Percentiles rank a stretch among this genome's conserved stretches.
These are phyloP conservation scores for Dorcus parallelipipedus DNA, from an alignment of 2,888 invertebrate genomes.

Conservation along the genomic window DNA sequence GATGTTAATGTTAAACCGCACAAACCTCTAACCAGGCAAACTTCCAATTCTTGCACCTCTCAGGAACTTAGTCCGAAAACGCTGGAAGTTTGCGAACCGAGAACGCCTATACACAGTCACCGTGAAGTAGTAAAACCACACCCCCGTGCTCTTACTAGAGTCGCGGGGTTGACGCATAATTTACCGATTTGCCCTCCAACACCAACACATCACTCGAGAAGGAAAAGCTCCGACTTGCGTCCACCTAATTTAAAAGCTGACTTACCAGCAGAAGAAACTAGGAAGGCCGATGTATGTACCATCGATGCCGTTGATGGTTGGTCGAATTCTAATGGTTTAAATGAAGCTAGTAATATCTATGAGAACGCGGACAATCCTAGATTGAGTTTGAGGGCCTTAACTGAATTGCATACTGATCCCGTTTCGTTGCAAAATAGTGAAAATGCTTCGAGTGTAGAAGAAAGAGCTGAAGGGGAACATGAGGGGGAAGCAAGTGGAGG, in stretches of 20 bases:
- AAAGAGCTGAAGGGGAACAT: conserved; percentile 25
- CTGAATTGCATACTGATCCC: conserved; percentile 54
- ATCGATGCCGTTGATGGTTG: background rate
- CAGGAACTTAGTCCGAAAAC: conserved; percentile 11
- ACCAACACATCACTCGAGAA: conserved; percentile 79
- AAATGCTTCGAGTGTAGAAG: conserved; percentile 28
- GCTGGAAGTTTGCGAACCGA: conserved; percentile 3
- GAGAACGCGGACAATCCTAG: conserved; percentile 42
- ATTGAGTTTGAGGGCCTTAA: conserved; percentile 56
- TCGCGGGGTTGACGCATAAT: conserved; percentile 39
- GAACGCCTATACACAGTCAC: background rate
- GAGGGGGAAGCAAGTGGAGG: conserved; percentile 50
- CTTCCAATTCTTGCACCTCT: conserved; percentile 44
- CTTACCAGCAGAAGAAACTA: conserved; percentile 30
- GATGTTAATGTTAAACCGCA: conserved; percentile 56
- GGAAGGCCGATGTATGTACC: background rate
- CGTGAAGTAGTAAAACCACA: conserved; percentile 15
- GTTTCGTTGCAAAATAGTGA: conserved; percentile 32
- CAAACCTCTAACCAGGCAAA: conserved; percentile 66
- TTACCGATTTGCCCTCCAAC: conserved; percentile 79
- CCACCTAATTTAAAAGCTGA: conserved; percentile 56
- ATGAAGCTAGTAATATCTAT: conserved; percentile 2
- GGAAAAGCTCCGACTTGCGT: conserved; percentile 47
- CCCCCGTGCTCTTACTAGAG: conserved; percentile 20
- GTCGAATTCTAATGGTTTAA: background rate